A percentile compares a stretch with the other conserved stretches of the same genome.
These are phyloP conservation scores for Podarcis lilfordi DNA, from an alignment of 2,797 vertebrate species.

Conservation along the genomic window DNA sequence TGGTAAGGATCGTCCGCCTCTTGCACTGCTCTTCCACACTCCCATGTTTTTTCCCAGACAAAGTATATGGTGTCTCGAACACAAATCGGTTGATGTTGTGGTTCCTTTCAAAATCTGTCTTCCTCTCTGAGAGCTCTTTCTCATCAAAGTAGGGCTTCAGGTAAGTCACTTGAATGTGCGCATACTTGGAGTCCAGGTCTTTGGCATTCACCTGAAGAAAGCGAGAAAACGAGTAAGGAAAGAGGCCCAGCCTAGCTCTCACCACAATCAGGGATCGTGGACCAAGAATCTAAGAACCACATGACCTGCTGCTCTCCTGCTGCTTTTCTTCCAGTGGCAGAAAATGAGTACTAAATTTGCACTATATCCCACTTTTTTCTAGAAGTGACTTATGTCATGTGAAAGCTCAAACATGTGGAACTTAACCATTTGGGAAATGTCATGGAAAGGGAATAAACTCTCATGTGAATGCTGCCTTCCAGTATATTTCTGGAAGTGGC, in stretches of 20 bases:
- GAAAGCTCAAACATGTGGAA: too few species aligned
- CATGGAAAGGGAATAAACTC: too few species aligned
- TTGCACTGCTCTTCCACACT: constrained; percentile 97
- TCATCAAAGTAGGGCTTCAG: constrained; percentile 96
- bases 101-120: constrained; percentile 92
- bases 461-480: not conserved
- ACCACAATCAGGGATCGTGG: not conserved
- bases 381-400: too few species aligned
- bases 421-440: too few species aligned
- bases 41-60: constrained; percentile 95
- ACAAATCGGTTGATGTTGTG: constrained; percentile 95
- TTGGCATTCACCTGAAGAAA: constrained; percentile 87
- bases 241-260: not conserved
- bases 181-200: constrained; percentile 92
- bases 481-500: too few species aligned
- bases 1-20: constrained; percentile 89
- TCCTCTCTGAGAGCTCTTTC: constrained; percentile 90
- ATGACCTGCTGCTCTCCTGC: not conserved
- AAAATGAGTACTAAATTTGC: too few species aligned
- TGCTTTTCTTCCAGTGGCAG: too few species aligned
- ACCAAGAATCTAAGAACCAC: not conserved
- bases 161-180: constrained; percentile 94
- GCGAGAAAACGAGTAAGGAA: not conserved
- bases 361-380: not conserved
- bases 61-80: constrained; percentile 96